A percentile compares a stretch with the other conserved stretches of the same genome.
phyloP scores from a whole-genome alignment of 2,888 invertebrate genomes.

The Thumatha senex region DNA sequence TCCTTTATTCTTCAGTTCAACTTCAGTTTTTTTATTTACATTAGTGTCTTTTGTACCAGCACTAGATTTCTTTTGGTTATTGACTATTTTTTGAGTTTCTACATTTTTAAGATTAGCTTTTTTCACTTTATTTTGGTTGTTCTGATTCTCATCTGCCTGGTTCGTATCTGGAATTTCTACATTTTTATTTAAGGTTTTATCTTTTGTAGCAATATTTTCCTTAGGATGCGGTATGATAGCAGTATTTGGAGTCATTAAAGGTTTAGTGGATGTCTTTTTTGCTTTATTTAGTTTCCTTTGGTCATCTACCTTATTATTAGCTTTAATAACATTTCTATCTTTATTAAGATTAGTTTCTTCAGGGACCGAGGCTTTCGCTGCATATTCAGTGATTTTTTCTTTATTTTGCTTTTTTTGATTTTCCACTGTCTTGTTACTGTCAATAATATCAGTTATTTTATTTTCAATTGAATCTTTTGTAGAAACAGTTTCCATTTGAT shows the following conservation, averaged over 20 bases:
- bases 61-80: neutral
- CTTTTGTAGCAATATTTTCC: no score
- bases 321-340: no score
- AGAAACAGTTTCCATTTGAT: conserved; percentile 2
- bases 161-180: neutral
- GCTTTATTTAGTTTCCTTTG: no score
- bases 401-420: no score
- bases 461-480: conserved; percentile 4
- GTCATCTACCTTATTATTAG: conserved; percentile 4
- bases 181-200: neutral
- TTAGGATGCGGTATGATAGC: no score
- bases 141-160: neutral
- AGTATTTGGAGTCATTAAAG: no score
- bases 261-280: no score
- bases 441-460: neutral
- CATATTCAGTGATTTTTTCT: no score
- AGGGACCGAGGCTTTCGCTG: no score
- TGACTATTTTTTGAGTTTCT: neutral
- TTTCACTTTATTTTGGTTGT: neutral
- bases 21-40: neutral
- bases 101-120: neutral
- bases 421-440: no score
- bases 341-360: no score
- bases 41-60: neutral
- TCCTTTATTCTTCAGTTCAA: neutral